phyloP scores from a whole-genome alignment of 2,797 vertebrate species.

The Notolabrus celidotus region DNA sequence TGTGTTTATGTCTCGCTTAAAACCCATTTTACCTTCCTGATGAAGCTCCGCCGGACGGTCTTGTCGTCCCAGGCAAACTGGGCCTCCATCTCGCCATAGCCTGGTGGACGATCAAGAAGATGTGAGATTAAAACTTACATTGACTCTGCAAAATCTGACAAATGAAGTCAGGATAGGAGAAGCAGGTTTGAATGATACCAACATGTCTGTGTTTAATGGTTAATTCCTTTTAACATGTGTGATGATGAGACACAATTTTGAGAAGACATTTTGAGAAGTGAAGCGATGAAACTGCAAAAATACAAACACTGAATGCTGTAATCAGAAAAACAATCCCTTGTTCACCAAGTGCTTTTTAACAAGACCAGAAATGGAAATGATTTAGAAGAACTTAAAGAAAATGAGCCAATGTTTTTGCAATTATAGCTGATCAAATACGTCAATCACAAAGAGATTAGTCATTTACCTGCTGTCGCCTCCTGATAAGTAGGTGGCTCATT shows the following conservation, averaged over 20 bases:
- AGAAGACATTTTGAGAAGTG: too few species aligned
- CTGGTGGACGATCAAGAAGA: conserved; percentile 42
- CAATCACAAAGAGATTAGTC: neutral
- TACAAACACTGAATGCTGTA: too few species aligned
- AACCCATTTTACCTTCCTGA: conserved; percentile 89
- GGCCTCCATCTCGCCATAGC: conserved; percentile 88
- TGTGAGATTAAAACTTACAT: neutral
- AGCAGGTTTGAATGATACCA: neutral
- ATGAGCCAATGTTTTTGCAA: neutral
- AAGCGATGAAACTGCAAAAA: too few species aligned
- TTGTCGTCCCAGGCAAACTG: conserved; percentile 92
- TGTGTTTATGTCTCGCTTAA: neutral
- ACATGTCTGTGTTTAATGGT: neutral
- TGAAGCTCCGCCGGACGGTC: conserved; percentile 89
- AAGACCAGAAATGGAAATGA: too few species aligned
- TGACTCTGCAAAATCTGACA: neutral
- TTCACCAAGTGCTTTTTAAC: too few species aligned
- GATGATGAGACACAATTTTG: neutral
- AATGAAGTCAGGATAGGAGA: neutral
- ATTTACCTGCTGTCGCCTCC: conserved; percentile 90
- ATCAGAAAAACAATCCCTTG: too few species aligned
- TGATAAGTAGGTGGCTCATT: conserved; percentile 92
- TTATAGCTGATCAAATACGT: neutral
- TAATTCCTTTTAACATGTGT: neutral
- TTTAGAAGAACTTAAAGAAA: too few species aligned